Evolutionary conservation across 2,797 vertebrate genomes (phyloP), one percentile per base, ranked within the genome.

Genomic region (Adelosebastes latens): DNA sequence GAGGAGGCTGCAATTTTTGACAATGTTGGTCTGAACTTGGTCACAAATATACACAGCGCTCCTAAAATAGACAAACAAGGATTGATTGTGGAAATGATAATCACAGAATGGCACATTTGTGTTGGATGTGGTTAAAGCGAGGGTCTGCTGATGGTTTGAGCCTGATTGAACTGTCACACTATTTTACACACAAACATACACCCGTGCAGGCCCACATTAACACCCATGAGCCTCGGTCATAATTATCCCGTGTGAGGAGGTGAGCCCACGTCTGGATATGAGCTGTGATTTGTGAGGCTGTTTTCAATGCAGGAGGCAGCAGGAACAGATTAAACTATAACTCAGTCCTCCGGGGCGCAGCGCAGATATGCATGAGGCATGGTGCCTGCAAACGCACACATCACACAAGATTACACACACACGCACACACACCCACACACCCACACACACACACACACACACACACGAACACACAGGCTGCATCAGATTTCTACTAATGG

Each of bases 251-350:
- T 24, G 39, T 42, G 71, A 22, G 59, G 16, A 31, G 27, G 46
- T n/a, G 74, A 71, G 58, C 22, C n/a, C 29, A 59, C 4, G 5
- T 42, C 49, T 36, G 42, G 24, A 56, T 69, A 7, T 27, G 49
- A 4, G 46, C 34, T 61, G 25, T 86, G 85, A 89, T 89, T 89
- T 88, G 89, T 80, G 83, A 70, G 66, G 63, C 70, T 75, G 77
- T 80, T 87, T 87, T 83, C 72, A 68, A 75, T 75, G 79, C 81
- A 80, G 83, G 74, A 77, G 42, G 79, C 73, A 77, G 81, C 61
- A 77, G 80, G 63, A 79, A 25, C 55, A 88, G 80, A 86, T 83
- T 85, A 82, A 85, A 81, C 86, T 20, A 87, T 86, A 91, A 85
- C 74, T 91, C 87, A 86, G 69, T 7, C 6, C 70, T 79, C 39